phyloP scores from a whole-genome alignment of 2,797 vertebrate genomes.

The Pipistrellus kuhlii region DNA sequence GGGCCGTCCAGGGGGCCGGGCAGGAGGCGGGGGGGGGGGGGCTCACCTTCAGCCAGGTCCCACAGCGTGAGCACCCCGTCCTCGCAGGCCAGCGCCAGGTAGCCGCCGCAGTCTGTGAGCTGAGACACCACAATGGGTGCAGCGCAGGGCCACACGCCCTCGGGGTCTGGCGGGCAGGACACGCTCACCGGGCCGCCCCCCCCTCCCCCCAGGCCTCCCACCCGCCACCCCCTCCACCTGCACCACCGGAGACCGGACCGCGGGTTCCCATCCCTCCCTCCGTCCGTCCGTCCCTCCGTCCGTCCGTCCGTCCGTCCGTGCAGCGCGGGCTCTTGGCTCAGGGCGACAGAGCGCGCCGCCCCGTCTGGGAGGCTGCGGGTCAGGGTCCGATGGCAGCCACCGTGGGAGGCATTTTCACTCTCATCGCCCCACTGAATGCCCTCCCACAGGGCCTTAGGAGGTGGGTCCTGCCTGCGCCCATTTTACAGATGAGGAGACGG shows the following conservation, averaged over 20 bases:
- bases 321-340: neutral
- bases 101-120: slow-evolving; percentile 87
- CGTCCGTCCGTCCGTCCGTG: too few relatives aligned
- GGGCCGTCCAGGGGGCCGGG: too few relatives aligned
- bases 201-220: rapidly evolving
- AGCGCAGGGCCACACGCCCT: slow-evolving; percentile 92
- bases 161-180: slow-evolving; percentile 85
- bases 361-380: too few relatives aligned
- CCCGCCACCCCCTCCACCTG: neutral
- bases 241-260: neutral
- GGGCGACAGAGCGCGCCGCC: too few relatives aligned
- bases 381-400: too few relatives aligned
- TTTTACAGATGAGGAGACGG: too few relatives aligned
- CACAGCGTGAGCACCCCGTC: slow-evolving; percentile 90
- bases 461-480: too few relatives aligned
- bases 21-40: neutral
- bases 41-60: slow-evolving; percentile 91
- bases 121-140: slow-evolving; percentile 89
- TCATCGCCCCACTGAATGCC: too few relatives aligned
- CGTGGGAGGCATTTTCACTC: too few relatives aligned
- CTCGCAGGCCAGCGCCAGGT: slow-evolving; percentile 90
- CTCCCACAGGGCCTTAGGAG: too few relatives aligned
- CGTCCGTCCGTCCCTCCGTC: neutral
- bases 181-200: neutral
- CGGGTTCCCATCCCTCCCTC: too few relatives aligned